Percentiles rank a stretch among this genome's conserved stretches.
Evolutionary conservation across 2,113 vertebrate species (phyloP).

Genomic region (Azemiops feae): DNA sequence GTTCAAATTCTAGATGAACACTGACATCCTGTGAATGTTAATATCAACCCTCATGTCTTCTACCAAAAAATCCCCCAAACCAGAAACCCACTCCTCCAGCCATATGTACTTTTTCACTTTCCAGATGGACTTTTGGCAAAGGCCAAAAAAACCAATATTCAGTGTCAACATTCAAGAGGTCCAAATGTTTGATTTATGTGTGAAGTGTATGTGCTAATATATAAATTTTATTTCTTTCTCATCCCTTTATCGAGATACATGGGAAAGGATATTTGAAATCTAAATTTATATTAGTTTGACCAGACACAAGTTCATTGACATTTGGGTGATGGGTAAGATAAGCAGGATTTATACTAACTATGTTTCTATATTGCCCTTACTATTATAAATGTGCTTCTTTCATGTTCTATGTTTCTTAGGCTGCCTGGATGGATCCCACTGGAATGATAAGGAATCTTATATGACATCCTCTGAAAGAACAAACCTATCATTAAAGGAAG

Average conservation of each 20-base stretch:
- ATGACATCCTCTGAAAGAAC: background rate
- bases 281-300: background rate
- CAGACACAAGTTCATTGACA: background rate
- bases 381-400: background rate
- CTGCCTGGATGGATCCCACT: background rate
- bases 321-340: background rate
- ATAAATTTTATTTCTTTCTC: background rate
- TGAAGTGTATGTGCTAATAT: background rate
- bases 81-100: background rate
- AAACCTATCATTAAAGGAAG: background rate
- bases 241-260: background rate
- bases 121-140: background rate
- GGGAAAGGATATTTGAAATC: background rate
- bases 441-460: background rate
- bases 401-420: background rate
- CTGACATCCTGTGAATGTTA: background rate
- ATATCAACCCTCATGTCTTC: background rate
- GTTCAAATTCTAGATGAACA: background rate
- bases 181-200: background rate
- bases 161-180: background rate
- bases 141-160: background rate
- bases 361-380: background rate
- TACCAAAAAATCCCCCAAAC: background rate
- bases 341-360: background rate
- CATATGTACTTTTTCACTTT: background rate